Evolutionary conservation across 2,888 invertebrate genomes (phyloP), one percentile per base, ranked within the genome.

Genomic region (Lithosia quadra): DNA sequence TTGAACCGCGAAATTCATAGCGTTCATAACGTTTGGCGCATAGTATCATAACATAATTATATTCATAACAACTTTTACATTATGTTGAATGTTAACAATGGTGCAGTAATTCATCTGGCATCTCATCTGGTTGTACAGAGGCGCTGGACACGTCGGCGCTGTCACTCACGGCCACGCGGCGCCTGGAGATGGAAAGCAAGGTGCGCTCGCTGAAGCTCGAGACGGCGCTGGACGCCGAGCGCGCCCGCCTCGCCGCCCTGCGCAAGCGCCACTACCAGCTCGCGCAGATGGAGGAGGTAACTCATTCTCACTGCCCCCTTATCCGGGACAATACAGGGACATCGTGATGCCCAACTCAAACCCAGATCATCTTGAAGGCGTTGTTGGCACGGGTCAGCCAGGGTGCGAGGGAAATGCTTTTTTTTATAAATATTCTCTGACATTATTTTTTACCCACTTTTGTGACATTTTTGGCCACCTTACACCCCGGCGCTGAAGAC

Each of bases 111-210:
- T n/a, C n/a, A n/a, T n/a, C n/a, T n/a, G n/a, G n/a, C n/a, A n/a
- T n/a, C n/a, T n/a, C n/a, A n/a, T n/a, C n/a, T n/a, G 5, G 43
- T 4, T 28, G 13, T 28, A 64, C 95, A 97, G 99, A 98, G 85
- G 97, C 98, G 67, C 95, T 99, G 80, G 99, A 99, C 92, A 97
- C 99, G 83, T 97, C 97, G 2, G 97, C 98, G 78, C 91, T 99
- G 75, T 97, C 98, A 57, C 95, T 99, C 75, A 99, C 99, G 89
- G 99, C 99, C 89, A 98, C 99, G 1, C 99, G 99, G 87, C 97
- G 98, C 53, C 95, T 98, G 82, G 99, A 99, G 95, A 99, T 99
- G 98, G 99, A 99, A 92, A 97, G 98, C 78, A 99, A 99, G 93
- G 99, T 99, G 58, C 97, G 98, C 84, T 98, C 99, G 71, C 95